Conservation (phyloP, 53 echinoderm and acorn worm species). For the Luidia sarsii region DNA sequence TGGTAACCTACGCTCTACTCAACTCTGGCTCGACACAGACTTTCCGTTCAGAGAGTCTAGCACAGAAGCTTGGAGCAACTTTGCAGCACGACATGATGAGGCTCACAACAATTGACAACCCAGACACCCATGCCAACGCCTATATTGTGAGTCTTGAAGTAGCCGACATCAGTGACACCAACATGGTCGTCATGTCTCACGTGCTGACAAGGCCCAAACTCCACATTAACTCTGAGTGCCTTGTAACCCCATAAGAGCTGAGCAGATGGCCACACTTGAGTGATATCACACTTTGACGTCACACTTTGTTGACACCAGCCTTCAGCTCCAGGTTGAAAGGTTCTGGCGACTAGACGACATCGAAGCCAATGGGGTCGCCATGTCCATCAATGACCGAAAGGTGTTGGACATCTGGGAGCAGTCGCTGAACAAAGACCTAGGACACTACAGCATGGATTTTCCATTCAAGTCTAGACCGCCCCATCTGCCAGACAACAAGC, state of each 20-base stretch:
- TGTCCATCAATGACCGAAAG: constrained; percentile 40
- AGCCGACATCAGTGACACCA: too few species aligned
- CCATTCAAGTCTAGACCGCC: constrained; percentile 57
- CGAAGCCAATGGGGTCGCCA: too few species aligned
- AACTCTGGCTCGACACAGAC: neutral
- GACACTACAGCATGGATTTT: constrained; percentile 55
- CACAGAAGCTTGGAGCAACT: neutral
- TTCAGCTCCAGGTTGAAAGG: too few species aligned
- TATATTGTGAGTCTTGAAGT: constrained; percentile 1
- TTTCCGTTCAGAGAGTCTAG: neutral
- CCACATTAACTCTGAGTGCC: too few species aligned
- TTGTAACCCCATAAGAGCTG: too few species aligned
- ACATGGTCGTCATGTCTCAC: too few species aligned
- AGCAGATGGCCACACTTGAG: too few species aligned
- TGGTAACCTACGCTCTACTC: too few species aligned
- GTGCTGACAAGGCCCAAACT: too few species aligned
- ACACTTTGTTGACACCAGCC: too few species aligned
- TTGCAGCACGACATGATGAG: neutral
- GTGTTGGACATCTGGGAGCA: constrained; percentile 44
- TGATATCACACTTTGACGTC: too few species aligned
- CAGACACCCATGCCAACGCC: neutral
- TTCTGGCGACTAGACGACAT: too few species aligned
- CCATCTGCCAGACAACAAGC: constrained; percentile 25
- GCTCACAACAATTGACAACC: neutral
- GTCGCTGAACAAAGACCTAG: neutral